Base-by-base conservation (phyloP, 2,113 vertebrate genomes). In the Microcebus tavaratra region DNA sequence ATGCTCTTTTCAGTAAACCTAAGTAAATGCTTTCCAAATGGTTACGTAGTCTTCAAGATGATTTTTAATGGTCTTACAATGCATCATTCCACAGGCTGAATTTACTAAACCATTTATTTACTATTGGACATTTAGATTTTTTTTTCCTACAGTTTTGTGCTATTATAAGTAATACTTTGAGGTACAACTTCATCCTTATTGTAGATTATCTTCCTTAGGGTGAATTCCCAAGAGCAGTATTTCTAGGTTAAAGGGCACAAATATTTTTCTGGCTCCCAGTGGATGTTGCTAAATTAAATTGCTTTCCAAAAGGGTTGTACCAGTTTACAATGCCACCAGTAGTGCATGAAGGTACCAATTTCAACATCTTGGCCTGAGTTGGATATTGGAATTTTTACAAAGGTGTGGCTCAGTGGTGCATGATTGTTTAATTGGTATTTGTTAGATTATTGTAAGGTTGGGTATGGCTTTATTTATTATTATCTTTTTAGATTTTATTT, bases 1-100 rank as follows among this genome's bases (percentile, higher is more conserved):
- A 94, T 94, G 82, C 29, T 97, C 83, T 96, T 94, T 95, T 93
- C 94, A 93, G 79, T 97, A 97, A 97, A 93, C 95, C 96, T 95
- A 97, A 96, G 93, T 67, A 97, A 95, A 95, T 95, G 97, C 92
- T 95, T 97, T 96, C 96, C 96, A 93, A 94, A 92, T 97, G 92
- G 94, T 94, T 96, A 23, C 34, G 20, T 90, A 90, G 55, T 95
- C 89, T 87, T 91, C 94, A 90, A 79, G 87, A 95, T 92, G 92
- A 93, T 86, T 95, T 91, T 95, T 86, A 96, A 96, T 97, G 95
- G 90, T 85, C 87, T 96, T 92, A 93, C 2, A 84, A 25, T 92
- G 53, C 94, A 0, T 97, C 94, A 82, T 97, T 48, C 80, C 53
- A 92, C 87, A 81, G 53, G 53, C 70, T 73, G 90, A 81, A 92